Conservation (phyloP, 2,797 vertebrate species). For the Neosalanx taihuensis region DNA sequence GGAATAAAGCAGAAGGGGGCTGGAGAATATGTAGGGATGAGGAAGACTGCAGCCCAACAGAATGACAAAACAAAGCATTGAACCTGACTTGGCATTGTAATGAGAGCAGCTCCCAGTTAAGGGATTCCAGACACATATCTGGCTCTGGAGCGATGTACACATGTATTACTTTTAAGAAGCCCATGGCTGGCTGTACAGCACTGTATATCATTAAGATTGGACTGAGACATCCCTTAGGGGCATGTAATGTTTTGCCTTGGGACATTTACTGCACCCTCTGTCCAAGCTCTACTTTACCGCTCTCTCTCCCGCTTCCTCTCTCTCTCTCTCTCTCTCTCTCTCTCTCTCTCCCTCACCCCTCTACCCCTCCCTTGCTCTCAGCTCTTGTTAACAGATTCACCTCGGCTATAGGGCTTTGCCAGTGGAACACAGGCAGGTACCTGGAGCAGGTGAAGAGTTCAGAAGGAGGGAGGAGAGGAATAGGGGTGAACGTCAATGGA, state of each 20-base stretch:
- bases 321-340: slow-evolving; percentile 5
- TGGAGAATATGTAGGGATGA: slow-evolving; percentile 12
- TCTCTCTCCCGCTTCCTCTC: slow-evolving; percentile 1
- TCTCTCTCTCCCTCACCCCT: neutral
- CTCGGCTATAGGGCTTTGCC: slow-evolving; percentile 1
- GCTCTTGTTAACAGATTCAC: slow-evolving; percentile 2
- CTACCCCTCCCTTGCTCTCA: slow-evolving; percentile 11
- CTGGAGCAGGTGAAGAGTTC: neutral
- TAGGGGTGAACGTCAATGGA: neutral
- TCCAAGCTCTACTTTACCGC: neutral
- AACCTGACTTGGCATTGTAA: slow-evolving; percentile 27
- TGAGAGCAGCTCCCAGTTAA: slow-evolving; percentile 2
- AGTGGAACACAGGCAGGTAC: neutral
- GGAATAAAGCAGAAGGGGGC: slow-evolving; percentile 5
- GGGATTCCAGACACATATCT: neutral
- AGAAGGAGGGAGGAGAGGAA: neutral
- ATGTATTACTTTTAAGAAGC: neutral
- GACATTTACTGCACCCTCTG: neutral
- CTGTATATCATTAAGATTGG: neutral
- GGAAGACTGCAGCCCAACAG: slow-evolving; percentile 18
- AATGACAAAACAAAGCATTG: slow-evolving; percentile 16
- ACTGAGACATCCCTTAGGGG: slow-evolving; percentile 1
- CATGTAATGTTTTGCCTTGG: neutral
- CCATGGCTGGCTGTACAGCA: neutral
- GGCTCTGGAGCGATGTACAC: neutral